Evolutionary conservation across 2,888 invertebrate genomes (phyloP).

Genomic region (Thymelicus acteon): DNA sequence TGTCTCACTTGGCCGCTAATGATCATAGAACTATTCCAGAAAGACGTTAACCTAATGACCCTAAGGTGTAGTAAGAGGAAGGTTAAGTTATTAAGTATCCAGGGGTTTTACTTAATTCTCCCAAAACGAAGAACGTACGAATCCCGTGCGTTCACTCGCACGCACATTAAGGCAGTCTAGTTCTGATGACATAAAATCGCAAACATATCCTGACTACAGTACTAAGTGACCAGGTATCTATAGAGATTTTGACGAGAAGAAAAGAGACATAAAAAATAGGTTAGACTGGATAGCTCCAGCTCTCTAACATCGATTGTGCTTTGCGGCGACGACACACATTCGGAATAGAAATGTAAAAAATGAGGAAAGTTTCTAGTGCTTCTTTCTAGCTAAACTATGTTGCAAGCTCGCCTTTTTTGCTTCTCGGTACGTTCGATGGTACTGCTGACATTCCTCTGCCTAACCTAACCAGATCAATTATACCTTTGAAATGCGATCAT

Average conservation of each 20-base stretch:
- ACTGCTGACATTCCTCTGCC: neutral
- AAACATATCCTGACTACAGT: neutral
- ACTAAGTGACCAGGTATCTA: neutral
- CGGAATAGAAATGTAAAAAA: constrained; percentile 27
- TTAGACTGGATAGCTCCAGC: neutral
- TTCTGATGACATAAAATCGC: too few species aligned
- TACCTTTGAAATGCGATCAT: too few species aligned
- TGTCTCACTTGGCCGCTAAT: too few species aligned
- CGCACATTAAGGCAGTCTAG: too few species aligned
- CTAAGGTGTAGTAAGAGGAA: too few species aligned
- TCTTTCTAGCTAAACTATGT: constrained; percentile 15
- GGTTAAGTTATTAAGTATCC: too few species aligned
- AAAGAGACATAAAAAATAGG: neutral
- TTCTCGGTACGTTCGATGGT: constrained; percentile 12
- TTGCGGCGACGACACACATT: constrained; percentile 18
- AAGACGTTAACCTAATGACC: too few species aligned
- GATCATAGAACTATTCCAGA: too few species aligned
- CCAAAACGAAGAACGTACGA: too few species aligned
- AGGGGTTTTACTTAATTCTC: too few species aligned
- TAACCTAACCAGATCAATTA: too few species aligned
- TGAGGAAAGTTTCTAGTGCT: constrained; percentile 26
- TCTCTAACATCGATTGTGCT: neutral
- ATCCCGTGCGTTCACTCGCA: too few species aligned
- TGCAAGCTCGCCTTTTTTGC: constrained; percentile 20
- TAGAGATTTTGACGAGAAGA: neutral